Percentiles rank a stretch among this genome's conserved stretches.
Evolutionary conservation across 2,888 invertebrate species (phyloP).

Genomic region (Gnatocerus cornutus): DNA sequence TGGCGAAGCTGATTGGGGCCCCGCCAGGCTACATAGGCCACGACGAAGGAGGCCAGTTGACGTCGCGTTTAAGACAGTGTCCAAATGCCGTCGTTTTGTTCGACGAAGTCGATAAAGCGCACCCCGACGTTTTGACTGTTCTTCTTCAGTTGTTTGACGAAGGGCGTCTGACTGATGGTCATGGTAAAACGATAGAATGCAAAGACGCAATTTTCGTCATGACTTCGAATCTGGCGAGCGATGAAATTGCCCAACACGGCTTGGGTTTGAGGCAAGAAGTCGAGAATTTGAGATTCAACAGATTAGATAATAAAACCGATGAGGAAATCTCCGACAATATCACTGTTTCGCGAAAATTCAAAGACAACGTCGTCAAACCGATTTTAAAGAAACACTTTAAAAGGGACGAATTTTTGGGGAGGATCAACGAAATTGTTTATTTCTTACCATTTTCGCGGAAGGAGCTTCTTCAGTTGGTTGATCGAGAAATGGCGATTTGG

Average conservation of each 20-base stretch:
- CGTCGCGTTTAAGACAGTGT: conserved; percentile 82
- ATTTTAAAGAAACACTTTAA: conserved; percentile 90
- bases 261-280: conserved; percentile 85
- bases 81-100: conserved; percentile 90
- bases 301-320: conserved; percentile 62
- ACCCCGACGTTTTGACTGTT: conserved; percentile 93
- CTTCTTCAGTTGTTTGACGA: conserved; percentile 94
- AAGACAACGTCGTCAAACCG: conserved; percentile 89
- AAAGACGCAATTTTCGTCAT: conserved; percentile 94
- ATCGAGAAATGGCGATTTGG: conserved; percentile 86
- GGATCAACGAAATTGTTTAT: conserved; percentile 95
- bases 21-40: conserved; percentile 94
- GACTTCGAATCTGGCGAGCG: conserved; percentile 93
- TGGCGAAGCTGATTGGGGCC: conserved; percentile 93
- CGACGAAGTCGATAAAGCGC: conserved; percentile 96
- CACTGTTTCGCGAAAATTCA: conserved; percentile 85
- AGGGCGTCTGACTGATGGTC: conserved; percentile 92
- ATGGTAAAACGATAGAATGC: conserved; percentile 92
- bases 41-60: conserved; percentile 91
- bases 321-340: conserved; percentile 73
- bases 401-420: conserved; percentile 92
- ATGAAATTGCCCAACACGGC: conserved; percentile 90
- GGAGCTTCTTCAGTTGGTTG: conserved; percentile 86
- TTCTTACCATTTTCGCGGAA: conserved; percentile 91
- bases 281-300: conserved; percentile 71